Conservation (phyloP, 1,140 invertebrate species). For the Vanessa atalanta region DNA sequence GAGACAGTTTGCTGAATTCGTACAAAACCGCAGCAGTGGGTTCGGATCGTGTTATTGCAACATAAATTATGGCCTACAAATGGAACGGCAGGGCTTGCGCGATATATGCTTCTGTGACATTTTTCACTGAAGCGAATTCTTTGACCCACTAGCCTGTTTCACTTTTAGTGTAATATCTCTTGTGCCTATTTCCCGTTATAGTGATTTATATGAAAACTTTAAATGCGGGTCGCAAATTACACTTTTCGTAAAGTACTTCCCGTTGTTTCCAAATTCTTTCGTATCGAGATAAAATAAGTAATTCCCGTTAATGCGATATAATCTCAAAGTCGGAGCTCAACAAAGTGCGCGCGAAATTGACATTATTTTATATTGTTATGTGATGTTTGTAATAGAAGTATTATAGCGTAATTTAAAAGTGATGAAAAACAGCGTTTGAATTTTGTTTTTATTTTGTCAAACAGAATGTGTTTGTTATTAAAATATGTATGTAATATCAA, state of each 20-base stretch:
- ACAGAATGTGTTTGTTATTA: background rate
- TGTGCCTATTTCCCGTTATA: background rate
- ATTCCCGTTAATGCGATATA: slow-evolving; percentile 1
- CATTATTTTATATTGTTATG: background rate
- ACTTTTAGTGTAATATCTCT: slow-evolving; percentile 11
- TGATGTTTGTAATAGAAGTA: background rate
- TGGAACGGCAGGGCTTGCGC: background rate
- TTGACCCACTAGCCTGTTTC: slow-evolving; percentile 13
- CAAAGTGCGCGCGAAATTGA: background rate
- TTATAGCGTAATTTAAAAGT: background rate
- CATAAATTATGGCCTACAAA: slow-evolving; percentile 3
- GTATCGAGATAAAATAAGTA: slow-evolving; percentile 2
- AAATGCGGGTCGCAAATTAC: background rate
- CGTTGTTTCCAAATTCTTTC: background rate
- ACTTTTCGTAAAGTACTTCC: background rate
- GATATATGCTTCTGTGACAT: slow-evolving; percentile 1
- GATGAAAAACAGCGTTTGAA: background rate
- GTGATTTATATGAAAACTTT: slow-evolving; percentile 3
- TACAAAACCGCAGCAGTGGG: slow-evolving; percentile 2
- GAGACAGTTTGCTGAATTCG: slow-evolving; percentile 2
- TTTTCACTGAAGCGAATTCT: slow-evolving; percentile 7
- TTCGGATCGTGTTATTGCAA: background rate
- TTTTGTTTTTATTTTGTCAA: too few species aligned
- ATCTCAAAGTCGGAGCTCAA: background rate
- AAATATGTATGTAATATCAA: background rate